Evolutionary conservation across 2,888 invertebrate species (phyloP), one percentile per base, ranked within the genome.

Genomic region (Eurytoma californica): DNA sequence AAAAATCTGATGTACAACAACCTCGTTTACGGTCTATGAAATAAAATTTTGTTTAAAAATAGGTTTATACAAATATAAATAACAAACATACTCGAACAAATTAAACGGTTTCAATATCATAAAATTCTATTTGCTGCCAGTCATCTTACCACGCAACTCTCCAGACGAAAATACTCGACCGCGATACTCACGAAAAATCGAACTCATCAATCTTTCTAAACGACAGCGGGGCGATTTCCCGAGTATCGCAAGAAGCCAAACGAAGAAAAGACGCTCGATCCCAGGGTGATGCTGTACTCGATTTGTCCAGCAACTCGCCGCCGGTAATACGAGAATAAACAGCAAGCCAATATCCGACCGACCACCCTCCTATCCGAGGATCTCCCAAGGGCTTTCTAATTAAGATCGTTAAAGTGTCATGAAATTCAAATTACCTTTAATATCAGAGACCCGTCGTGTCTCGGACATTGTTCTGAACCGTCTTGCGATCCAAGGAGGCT

Each of bases 321-420:
- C 16, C 7, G 85, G 87, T 88, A 88, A 88, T 88, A 85, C 86
- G 88, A 87, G 85, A 88, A 88, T 87, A 88, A 88, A 87, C 87
- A 88, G 85, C 85, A 84, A 82, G 82, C 82, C 83, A 84, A 87
- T 86, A 86, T 85, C 85, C 85, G 55, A 79, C n/a, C 16, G n/a
- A 18, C 30, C 74, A 70, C 77, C 81, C 76, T 66, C 76, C 57
- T 51, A n/a, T 18, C 28, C 72, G 9, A n/a, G 49, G 49, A 49
- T 18, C 73, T 72, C 77, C 68, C 83, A 79, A 82, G 83, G 82
- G 87, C 87, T 87, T 86, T 87, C 88, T 89, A 89, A 89, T 89
- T 89, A 88, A 89, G 89, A 89, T 87, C 88, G 88, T 89, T 89
- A 89, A 89, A 89, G 87, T 87, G 87, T 86, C 87, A 88, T 89